A percentile compares a stretch with the other conserved stretches of the same genome.
These are phyloP conservation scores for Gallirallus australis DNA, from an alignment of 2,797 vertebrate genomes.

Conservation along the genomic window DNA sequence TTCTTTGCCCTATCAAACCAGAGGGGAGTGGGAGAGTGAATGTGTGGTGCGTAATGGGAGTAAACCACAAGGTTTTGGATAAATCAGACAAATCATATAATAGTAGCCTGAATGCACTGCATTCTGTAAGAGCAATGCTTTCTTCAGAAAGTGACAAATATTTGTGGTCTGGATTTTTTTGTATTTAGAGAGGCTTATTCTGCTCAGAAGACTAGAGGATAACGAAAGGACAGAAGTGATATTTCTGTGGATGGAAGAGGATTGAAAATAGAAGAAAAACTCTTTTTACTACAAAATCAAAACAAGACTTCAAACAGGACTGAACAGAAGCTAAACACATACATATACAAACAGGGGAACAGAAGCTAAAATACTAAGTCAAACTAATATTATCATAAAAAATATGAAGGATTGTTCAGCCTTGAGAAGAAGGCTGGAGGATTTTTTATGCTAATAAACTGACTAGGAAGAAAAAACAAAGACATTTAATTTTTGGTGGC, in stretches of 20 bases:
- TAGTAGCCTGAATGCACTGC: neutral
- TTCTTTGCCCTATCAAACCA: neutral
- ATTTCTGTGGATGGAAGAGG: neutral
- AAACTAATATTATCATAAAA: neutral
- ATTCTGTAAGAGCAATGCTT: neutral
- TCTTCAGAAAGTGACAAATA: neutral
- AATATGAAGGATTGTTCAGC: neutral
- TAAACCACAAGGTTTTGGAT: neutral
- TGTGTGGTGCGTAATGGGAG: accelerated
- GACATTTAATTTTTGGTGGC: neutral
- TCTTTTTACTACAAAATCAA: neutral
- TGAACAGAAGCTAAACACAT: neutral
- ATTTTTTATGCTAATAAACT: neutral
- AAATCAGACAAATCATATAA: neutral
- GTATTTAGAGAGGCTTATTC: neutral
- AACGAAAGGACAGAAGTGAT: neutral
- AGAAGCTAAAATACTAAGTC: neutral
- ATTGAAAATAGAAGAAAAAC: neutral
- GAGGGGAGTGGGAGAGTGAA: accelerated
- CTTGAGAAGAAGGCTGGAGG: neutral
- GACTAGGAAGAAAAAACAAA: neutral
- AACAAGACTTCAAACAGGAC: neutral
- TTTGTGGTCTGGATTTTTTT: neutral
- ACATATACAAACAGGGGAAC: neutral
- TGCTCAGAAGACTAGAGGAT: neutral